These are phyloP conservation scores for Rhyacichthys aspro DNA, from an alignment of 2,797 vertebrate species.

Conservation along the genomic window DNA sequence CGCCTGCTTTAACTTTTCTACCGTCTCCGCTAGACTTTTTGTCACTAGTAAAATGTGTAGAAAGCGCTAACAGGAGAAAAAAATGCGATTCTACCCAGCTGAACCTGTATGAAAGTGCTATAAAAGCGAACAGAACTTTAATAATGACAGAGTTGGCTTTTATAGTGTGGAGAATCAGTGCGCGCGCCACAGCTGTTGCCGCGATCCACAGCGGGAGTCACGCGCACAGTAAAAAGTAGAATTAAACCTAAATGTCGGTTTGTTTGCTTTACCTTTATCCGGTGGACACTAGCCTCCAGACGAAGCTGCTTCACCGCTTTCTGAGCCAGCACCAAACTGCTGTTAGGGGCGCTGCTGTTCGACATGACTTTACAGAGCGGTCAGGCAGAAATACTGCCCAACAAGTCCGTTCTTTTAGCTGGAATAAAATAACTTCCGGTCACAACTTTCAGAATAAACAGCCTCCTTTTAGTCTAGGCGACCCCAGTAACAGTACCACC, in stretches of 20 bases:
- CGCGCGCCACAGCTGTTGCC: background rate
- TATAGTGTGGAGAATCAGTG: background rate
- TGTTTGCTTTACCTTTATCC: slow-evolving; percentile 69
- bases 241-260: background rate
- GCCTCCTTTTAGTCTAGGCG: no score
- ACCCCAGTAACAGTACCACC: no score
- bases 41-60: no score
- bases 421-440: slow-evolving; percentile 27
- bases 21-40: no score
- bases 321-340: slow-evolving; percentile 69
- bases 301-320: slow-evolving; percentile 79
- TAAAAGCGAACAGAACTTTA: background rate
- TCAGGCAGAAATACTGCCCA: background rate
- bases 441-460: slow-evolving; percentile 50
- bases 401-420: background rate
- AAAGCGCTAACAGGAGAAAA: no score
- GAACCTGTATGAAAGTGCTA: no score
- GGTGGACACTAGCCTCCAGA: slow-evolving; percentile 71
- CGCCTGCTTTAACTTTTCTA: no score
- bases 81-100: no score
- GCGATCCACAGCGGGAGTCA: slow-evolving; percentile 9
- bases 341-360: slow-evolving; percentile 69
- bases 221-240: slow-evolving; percentile 16
- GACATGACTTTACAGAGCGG: slow-evolving; percentile 64
- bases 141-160: background rate